Evolutionary conservation across 2,113 vertebrate species (phyloP).

Genomic region (Thamnophis sirtalis): DNA sequence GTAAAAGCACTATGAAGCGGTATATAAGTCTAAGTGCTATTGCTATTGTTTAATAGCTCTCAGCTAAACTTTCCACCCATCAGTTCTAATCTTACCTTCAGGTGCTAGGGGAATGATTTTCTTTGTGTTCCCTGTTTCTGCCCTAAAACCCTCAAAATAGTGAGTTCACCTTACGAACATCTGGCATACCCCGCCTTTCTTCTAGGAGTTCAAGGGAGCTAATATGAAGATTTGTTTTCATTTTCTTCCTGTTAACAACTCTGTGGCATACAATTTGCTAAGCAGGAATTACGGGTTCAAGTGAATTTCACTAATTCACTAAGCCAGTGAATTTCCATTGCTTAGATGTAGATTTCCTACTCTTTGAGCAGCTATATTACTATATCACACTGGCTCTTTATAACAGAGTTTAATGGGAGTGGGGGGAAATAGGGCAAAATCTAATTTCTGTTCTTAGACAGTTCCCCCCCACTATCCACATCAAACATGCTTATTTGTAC

Average conservation of each 20-base stretch:
- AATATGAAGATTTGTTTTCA: neutral
- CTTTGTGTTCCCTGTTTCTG: neutral
- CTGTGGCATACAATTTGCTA: neutral
- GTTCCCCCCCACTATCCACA: neutral
- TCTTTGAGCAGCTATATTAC: neutral
- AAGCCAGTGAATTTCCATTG: neutral
- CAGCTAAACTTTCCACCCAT: neutral
- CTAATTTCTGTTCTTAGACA: slow-evolving; percentile 8
- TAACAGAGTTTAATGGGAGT: neutral
- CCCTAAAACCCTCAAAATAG: neutral
- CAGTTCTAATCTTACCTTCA: neutral
- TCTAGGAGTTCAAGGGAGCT: neutral
- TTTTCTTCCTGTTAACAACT: neutral
- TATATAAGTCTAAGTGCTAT: too few species aligned
- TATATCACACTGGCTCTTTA: neutral
- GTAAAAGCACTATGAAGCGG: too few species aligned
- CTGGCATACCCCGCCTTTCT: neutral
- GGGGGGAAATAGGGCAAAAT: neutral
- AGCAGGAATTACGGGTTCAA: neutral
- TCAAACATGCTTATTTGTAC: slow-evolving; percentile 23
- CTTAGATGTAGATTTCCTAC: neutral
- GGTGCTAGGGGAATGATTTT: neutral
- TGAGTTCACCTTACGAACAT: neutral
- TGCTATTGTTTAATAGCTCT: neutral
- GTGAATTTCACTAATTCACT: too few species aligned